Conservation (phyloP, 2,797 vertebrate species). For the Podargus strigoides region DNA sequence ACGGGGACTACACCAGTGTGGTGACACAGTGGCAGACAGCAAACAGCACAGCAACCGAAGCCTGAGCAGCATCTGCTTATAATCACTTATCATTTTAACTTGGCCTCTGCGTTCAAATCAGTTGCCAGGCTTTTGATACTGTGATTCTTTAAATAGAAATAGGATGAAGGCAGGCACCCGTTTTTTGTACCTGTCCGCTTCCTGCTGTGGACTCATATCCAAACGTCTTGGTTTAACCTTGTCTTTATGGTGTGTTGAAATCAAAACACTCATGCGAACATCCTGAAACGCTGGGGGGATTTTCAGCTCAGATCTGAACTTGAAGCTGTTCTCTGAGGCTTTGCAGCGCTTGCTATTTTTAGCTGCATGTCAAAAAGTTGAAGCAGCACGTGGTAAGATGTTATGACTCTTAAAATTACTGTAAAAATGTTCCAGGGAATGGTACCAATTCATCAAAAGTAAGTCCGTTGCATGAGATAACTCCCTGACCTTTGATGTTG, state of each 20-base stretch:
- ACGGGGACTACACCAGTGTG: rapidly evolving
- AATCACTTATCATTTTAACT: not conserved
- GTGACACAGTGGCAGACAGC: rapidly evolving
- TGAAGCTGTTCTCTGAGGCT: conserved; percentile 50
- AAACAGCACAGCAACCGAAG: not conserved
- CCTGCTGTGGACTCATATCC: not conserved
- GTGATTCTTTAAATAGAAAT: not conserved
- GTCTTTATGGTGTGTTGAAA: conserved; percentile 14
- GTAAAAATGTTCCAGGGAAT: conserved; percentile 50
- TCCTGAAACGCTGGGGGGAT: conserved; percentile 41
- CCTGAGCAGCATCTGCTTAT: not conserved
- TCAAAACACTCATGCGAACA: not conserved
- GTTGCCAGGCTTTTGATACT: conserved; percentile 13
- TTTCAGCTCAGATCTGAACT: conserved; percentile 42
- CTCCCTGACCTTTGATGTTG: not conserved
- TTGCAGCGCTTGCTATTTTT: conserved; percentile 49
- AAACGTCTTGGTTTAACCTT: conserved; percentile 3
- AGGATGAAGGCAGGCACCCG: not conserved
- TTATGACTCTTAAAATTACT: conserved; percentile 61
- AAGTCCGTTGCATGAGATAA: conserved; percentile 16
- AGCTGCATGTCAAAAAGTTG: conserved; percentile 50
- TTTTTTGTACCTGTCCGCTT: not conserved
- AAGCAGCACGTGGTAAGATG: conserved; percentile 55
- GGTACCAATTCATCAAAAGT: conserved; percentile 44
- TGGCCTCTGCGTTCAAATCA: not conserved